Evolutionary conservation across 64 coral and sea anemone species (phyloP), one percentile per base, ranked within the genome.

Genomic region (Pocillopora damicornis): DNA sequence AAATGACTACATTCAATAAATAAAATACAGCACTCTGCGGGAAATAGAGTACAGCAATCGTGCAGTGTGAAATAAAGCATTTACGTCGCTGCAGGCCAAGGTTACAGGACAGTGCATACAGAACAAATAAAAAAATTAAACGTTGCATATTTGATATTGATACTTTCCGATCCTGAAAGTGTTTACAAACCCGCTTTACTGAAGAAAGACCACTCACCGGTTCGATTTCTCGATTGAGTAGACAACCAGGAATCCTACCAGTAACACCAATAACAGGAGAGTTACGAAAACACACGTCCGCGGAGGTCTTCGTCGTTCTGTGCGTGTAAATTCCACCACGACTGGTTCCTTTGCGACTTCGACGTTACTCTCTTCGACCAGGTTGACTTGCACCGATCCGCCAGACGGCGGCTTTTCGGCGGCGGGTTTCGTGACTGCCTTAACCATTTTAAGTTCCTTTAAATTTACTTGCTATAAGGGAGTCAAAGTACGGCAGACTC

Each of bases 161-260:
- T 23, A 71, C 12, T 20, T 26, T 20, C n/a, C 5, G 67, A n/a
- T 23, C 18, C 22, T 11, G 18, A 23, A 71, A 20, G 9, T 71
- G 67, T 71, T 71, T 71, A 71, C 67, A 71, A n/a, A 71, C 22
- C 67, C 18, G 67, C 67, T 71, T 63, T 71, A 71, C 67, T n/a
- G 6, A 71, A 30, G 67, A 71, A 69, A n/a, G 20, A 71, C 22
- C 67, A 71, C 90, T 92, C 66, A 92, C 90, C 90, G 62, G 15
- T 80, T 84, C 17, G 90, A 79, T 61, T 77, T 80, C 34, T 86
- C 82, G 34, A 92, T 92, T 26, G 86, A 35, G 76, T 87, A 92
- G 20, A 92, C 90, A 16, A 86, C 74, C 60, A 92, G n/a, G 79
- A 91, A 92, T 30, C 90, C 90, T 58, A 92, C 83, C 12, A 92